A percentile compares a stretch with the other conserved stretches of the same genome.
Conservation (phyloP, 2,113 vertebrate genomes). For the Chamaea fasciata region DNA sequence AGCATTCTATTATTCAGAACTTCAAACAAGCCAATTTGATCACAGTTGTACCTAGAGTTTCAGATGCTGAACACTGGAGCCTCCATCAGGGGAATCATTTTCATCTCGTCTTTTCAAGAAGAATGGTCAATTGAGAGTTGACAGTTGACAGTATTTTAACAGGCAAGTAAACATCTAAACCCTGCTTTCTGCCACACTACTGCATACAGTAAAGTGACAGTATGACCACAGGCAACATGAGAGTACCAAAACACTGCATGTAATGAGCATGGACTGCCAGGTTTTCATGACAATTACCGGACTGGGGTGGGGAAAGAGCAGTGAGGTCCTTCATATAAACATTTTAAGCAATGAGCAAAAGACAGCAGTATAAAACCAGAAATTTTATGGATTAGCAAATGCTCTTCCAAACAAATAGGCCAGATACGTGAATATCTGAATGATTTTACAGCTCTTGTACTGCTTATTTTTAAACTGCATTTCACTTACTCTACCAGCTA, state of each 20-base stretch:
- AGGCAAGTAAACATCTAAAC: constrained; percentile 34
- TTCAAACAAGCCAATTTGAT: not conserved
- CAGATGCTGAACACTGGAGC: constrained; percentile 2
- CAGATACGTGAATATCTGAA: not conserved
- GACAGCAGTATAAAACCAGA: constrained; percentile 16
- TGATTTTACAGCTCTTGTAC: not conserved
- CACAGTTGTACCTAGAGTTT: not conserved
- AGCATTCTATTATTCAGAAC: constrained; percentile 18
- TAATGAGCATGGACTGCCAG: constrained; percentile 39
- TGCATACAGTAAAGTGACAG: constrained; percentile 31
- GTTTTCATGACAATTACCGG: constrained; percentile 21
- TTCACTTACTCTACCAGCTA: constrained; percentile 15
- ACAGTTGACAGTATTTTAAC: constrained; percentile 27
- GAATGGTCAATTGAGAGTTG: constrained; percentile 21
- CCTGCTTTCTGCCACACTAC: constrained; percentile 4
- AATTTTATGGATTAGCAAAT: not conserved
- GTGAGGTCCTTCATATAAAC: not conserved
- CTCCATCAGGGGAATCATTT: not conserved
- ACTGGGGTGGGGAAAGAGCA: not conserved
- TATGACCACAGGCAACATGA: not conserved
- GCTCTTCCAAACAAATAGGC: not conserved
- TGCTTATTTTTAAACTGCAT: not conserved
- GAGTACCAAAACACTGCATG: not conserved
- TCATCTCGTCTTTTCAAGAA: not conserved
- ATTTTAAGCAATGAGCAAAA: not conserved